A percentile compares a stretch with the other conserved stretches of the same genome.
phyloP scores from a whole-genome alignment of 2,797 vertebrate species.

The Sebastes goodei region DNA sequence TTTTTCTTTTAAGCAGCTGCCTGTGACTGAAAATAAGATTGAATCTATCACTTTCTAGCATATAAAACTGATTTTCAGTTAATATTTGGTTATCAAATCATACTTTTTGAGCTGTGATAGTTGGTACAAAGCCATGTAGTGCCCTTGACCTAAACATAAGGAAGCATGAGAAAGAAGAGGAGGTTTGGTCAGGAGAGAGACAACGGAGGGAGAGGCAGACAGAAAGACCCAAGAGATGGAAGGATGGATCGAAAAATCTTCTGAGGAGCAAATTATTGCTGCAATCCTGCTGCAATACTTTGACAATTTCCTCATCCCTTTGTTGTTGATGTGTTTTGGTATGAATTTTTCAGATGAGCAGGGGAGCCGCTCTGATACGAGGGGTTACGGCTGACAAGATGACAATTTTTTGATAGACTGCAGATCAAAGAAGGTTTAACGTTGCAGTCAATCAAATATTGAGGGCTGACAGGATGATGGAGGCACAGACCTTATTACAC shows the following conservation, averaged over 20 bases:
- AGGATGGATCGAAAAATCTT: conserved; percentile 40
- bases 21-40: background rate
- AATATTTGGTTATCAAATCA: background rate
- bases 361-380: conserved; percentile 46
- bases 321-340: conserved; percentile 65
- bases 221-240: conserved; percentile 17
- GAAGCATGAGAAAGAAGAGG: background rate
- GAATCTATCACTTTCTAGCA: background rate
- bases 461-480: conserved; percentile 13
- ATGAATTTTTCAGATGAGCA: conserved; percentile 52
- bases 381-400: conserved; percentile 57
- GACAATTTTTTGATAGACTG: conserved; percentile 60
- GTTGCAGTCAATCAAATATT: conserved; percentile 45
- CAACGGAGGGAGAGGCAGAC: background rate
- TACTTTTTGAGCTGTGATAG: background rate
- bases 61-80: background rate
- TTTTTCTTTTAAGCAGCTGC: background rate
- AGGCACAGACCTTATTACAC: background rate
- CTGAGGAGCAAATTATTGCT: conserved; percentile 50
- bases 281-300: conserved; percentile 72
- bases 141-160: background rate
- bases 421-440: conserved; percentile 60
- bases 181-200: background rate
- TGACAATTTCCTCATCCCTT: conserved; percentile 63
- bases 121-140: background rate